Conservation (phyloP, 2,888 invertebrate genomes). For the Plusia festucae region DNA sequence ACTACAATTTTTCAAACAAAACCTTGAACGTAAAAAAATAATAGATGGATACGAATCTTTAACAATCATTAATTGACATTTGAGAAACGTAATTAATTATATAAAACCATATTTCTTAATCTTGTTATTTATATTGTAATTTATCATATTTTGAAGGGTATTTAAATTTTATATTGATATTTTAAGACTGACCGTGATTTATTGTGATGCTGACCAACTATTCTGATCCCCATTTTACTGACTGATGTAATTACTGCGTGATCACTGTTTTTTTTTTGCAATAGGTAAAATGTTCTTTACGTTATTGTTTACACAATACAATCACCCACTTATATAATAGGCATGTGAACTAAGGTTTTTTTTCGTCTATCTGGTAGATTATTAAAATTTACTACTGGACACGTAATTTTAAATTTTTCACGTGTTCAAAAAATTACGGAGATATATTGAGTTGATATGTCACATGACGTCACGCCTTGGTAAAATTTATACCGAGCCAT, state of each 20-base stretch:
- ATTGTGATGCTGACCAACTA: slow-evolving; percentile 12
- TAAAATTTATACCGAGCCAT: too few species aligned
- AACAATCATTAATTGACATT: slow-evolving; percentile 53
- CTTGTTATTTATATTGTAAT: slow-evolving; percentile 36
- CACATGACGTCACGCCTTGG: too few species aligned
- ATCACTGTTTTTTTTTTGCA: not conserved
- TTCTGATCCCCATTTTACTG: slow-evolving; percentile 3
- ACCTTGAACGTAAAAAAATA: slow-evolving; percentile 55
- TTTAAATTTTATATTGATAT: slow-evolving; percentile 6
- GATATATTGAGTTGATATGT: too few species aligned
- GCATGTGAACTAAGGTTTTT: too few species aligned
- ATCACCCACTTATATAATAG: too few species aligned
- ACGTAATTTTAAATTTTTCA: too few species aligned
- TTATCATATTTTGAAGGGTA: slow-evolving; percentile 49
- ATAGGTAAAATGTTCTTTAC: not conserved
- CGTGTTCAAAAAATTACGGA: too few species aligned
- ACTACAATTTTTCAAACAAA: slow-evolving; percentile 43
- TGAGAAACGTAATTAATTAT: slow-evolving; percentile 37
- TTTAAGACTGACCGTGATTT: slow-evolving; percentile 32
- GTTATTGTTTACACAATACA: too few species aligned
- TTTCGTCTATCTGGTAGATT: too few species aligned
- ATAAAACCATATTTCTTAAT: slow-evolving; percentile 23
- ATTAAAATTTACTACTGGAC: too few species aligned
- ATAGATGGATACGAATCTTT: slow-evolving; percentile 44
- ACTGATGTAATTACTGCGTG: not conserved